Percentiles rank a stretch among this genome's conserved stretches.
Conservation (phyloP, 2,797 vertebrate genomes). For the Hydrophis major region DNA sequence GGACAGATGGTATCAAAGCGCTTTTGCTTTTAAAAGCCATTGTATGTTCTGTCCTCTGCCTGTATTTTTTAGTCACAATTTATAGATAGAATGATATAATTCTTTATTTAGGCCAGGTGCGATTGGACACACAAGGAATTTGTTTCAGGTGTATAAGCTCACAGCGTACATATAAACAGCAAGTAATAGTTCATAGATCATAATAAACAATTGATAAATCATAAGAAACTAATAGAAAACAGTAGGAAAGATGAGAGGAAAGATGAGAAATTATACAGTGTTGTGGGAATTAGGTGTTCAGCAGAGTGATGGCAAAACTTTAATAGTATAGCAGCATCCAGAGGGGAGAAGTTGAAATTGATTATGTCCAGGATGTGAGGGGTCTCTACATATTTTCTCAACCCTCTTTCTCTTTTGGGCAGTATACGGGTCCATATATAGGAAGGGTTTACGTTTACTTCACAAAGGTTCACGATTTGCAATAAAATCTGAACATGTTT, state of each 20-base stretch:
- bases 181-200: background rate
- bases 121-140: background rate
- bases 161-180: background rate
- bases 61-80: background rate
- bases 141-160: background rate
- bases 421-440: background rate
- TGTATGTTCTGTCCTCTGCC: background rate
- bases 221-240: background rate
- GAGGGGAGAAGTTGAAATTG: background rate
- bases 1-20: background rate
- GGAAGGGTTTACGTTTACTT: background rate
- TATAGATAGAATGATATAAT: background rate
- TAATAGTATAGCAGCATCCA: background rate
- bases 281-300: background rate
- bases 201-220: background rate
- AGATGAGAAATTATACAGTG: background rate
- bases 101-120: background rate
- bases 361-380: background rate
- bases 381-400: background rate
- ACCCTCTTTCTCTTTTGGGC: background rate
- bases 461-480: background rate
- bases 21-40: background rate
- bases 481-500: accelerated
- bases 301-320: background rate
- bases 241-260: background rate